Evolutionary conservation across 2,888 invertebrate genomes (phyloP), one percentile per base, ranked within the genome.

Genomic region (Latheticus oryzae): DNA sequence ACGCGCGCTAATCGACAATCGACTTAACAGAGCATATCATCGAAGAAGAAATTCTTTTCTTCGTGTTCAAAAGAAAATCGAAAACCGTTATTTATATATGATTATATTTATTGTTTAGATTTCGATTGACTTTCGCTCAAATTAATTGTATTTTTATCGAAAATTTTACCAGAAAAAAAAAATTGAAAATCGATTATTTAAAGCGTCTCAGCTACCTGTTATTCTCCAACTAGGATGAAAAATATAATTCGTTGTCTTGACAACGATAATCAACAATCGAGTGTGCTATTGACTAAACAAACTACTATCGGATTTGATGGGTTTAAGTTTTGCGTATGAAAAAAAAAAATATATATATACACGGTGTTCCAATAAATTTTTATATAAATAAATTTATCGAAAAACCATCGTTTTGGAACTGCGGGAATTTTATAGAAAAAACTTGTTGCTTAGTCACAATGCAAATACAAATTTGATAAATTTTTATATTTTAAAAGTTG

Each of bases 91-190:
- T n/a, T n/a, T n/a, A n/a, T n/a, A n/a, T n/a, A n/a, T n/a, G n/a
- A n/a, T 37, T 28, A 33, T 23, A 13, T n/a, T 8, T 13, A 23
- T 32, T 21, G 45, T 33, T 15, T 32, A 19, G 45, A 37, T 54
- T 54, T 45, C 43, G 43, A 54, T 54, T 37, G 37, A 53, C 52
- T 53, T 53, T 53, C 52, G 52, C 52, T 53, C n/a, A 21, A 30
- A n/a, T n/a, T 32, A 26, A 38, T 30, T 51, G n/a, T n/a, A 43
- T 26, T 43, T 28, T 45, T 32, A 16, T 12, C 30, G 33, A 12
- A 33, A 9, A 24, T 8, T 23, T 23, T 23, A 23, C 23, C 8
- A 26, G 26, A 35, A 4, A 35, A 13, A 35, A 35, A 5, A 5
- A 1, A 8, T 43, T n/a, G 32, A 30, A 13, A 32, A 30, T 45